Conservation (phyloP, 2,888 invertebrate genomes). For the Schizotus pectinicornis region DNA sequence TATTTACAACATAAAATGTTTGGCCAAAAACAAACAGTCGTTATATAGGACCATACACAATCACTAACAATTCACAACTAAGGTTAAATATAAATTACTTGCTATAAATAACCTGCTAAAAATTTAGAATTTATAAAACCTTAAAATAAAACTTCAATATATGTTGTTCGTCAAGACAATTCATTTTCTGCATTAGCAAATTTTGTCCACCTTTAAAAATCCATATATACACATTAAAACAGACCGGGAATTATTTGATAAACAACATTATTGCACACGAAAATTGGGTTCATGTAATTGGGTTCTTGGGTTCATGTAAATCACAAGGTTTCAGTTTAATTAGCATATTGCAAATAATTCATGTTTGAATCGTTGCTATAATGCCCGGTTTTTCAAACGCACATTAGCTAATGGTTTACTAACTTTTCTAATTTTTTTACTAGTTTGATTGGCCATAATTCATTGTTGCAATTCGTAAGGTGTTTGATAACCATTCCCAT, state of each 20-base stretch:
- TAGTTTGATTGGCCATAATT: too few species aligned
- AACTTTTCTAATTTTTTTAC: too few species aligned
- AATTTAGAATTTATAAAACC: slow-evolving; percentile 38
- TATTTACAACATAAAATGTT: slow-evolving; percentile 48
- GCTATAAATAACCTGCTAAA: slow-evolving; percentile 48
- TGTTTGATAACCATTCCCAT: too few species aligned
- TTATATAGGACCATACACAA: slow-evolving; percentile 44
- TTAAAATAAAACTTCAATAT: slow-evolving; percentile 14
- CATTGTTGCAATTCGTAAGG: too few species aligned
- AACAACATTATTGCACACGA: slow-evolving; percentile 31
- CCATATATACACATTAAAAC: too few species aligned
- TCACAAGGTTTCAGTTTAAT: too few species aligned
- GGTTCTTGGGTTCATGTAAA: too few species aligned
- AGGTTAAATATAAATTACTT: slow-evolving; percentile 46
- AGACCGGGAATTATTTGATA: neutral
- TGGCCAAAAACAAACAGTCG: slow-evolving; percentile 50
- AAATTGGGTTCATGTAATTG: neutral
- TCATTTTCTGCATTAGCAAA: neutral
- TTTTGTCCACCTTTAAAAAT: too few species aligned
- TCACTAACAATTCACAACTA: slow-evolving; percentile 52
- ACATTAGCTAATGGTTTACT: too few species aligned
- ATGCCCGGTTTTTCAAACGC: too few species aligned
- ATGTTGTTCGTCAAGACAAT: slow-evolving; percentile 16
- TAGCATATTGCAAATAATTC: too few species aligned
- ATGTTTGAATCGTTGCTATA: too few species aligned